Base-by-base conservation (phyloP, 2,113 vertebrate species). In the Colinus virginianus region DNA sequence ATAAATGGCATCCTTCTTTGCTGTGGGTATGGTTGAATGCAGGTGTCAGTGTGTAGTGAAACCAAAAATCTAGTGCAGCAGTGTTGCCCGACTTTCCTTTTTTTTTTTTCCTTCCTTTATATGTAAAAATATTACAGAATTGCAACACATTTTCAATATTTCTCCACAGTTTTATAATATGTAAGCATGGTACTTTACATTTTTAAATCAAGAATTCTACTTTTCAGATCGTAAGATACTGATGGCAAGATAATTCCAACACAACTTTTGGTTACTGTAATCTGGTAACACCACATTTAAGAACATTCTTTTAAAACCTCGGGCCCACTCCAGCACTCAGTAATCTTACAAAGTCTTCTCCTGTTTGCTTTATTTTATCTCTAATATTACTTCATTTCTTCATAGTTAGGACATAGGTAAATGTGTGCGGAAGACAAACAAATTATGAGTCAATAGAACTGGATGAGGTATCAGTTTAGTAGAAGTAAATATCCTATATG, bases 1-100 rank as follows among this genome's bases (percentile, higher is more conserved):
- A 98, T 98, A 98, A 98, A 98, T 98, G 97, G 96, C 96, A 98
- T 98, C 98, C 98, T 98, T 94, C 96, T 97, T 94, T 96, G 69
- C 96, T 95, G 90, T 94, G 91, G 92, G 66, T 93, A 93, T 94
- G 94, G 94, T 68, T 97, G 97, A 97, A 95, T n/a, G 94, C 96
- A 97, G 96, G 93, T 94, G 93, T 96, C 97, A 92, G 90, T 72
- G 84, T 85, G 79, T 72, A 90, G 93, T 49, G 74, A 78, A 89
- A 90, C 78, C 0, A 3, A 77, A 96, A 96, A 94, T 76, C 82
- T 72, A 43, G 42, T 78, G 81, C 87, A 61, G 45, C 43, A 34
- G 51, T 90, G 34, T 91, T 93, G 28, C 67, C 56, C 61, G 62
- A 48, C 70, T 85, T 85, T 18, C 61, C 25, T 78, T 58, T 43